Evolutionary conservation across 2,888 invertebrate species (phyloP), one percentile per base, ranked within the genome.

Genomic region (Drosophila antonietae): DNA sequence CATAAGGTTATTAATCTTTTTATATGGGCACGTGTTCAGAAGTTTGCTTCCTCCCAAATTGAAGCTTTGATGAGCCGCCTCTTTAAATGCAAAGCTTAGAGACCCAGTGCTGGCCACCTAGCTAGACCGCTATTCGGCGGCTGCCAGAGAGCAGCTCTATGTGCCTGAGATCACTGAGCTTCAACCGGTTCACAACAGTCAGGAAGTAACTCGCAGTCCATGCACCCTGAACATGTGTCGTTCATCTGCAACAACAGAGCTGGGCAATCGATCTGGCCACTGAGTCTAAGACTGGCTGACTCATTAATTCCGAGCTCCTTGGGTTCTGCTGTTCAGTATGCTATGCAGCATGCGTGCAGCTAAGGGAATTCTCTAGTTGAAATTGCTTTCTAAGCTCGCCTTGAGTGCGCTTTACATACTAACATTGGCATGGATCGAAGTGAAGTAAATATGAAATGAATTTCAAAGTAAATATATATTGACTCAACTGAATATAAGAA

Each of bases 211-310:
- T 33, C 12, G 33, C 14, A 10, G 37, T n/a, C 53, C 33, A 12
- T 51, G 53, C 23, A 39, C 53, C 37, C 33, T 18, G 35, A 33
- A 39, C 37, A 53, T 53, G 37, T 53, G 53, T 37, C 53, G 53
- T 23, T 35, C 53, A 37, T 20, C 53, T 23, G 28, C 47, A 47
- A 10, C n/a, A 28, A 47, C 28, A 5, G 47, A 28, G 28, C n/a
- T 14, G 51, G 33, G 18, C 51, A 35, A 33, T 33, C 51, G 33
- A 51, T 51, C 51, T 35, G 53, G 15, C 53, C 23, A 8, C 15
- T n/a, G 18, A 53, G 53, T 51, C 51, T 35, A 53, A n/a, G 53
- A 28, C 53, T 53, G 53, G 28, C 37, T 37, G 53, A 37, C 53
- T 53, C 52, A 37, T 53, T 53, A 53, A 53, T 53, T 53, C 53